These are phyloP conservation scores for Gephyroberyx darwinii DNA, from an alignment of 2,797 vertebrate genomes.

Conservation along the genomic window DNA sequence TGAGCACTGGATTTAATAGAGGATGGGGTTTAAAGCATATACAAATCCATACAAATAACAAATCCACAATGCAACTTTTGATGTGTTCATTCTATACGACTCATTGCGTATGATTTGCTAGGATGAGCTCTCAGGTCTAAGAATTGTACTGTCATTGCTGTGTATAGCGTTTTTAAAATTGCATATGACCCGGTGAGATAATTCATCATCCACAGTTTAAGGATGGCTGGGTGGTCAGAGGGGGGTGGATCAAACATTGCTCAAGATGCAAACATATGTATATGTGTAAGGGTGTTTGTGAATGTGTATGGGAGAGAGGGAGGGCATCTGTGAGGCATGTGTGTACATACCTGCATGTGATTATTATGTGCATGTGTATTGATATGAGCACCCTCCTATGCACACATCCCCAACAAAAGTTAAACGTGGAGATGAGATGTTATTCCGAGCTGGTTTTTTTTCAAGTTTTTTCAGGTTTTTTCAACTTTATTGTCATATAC, in stretches of 20 bases:
- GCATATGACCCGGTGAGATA: conserved; percentile 45
- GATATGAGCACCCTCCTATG: not conserved
- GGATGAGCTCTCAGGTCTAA: conserved; percentile 25
- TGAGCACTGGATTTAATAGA: conserved; percentile 30
- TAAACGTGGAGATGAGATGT: not conserved
- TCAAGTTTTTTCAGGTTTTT: too few species aligned
- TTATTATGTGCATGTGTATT: not conserved
- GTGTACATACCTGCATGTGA: not conserved
- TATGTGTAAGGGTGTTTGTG: conserved; percentile 35
- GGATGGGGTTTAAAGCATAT: conserved; percentile 5
- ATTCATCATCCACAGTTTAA: conserved; percentile 52
- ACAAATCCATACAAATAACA: conserved; percentile 7
- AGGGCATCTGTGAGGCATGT: conserved; percentile 17
- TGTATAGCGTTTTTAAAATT: conserved; percentile 54
- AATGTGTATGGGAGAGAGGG: conserved; percentile 16
- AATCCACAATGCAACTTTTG: conserved; percentile 21
- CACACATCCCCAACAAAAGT: not conserved
- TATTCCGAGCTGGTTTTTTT: not conserved
- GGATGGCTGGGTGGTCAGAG: conserved; percentile 34
- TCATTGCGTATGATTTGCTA: not conserved
- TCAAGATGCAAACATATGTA: conserved; percentile 45
- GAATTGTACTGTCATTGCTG: conserved; percentile 24
- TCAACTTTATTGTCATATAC: too few species aligned
- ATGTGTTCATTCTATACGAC: conserved; percentile 11
- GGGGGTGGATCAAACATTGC: conserved; percentile 50